Evolutionary conservation across 2,797 vertebrate species (phyloP), one percentile per base, ranked within the genome.

Genomic region (Argya squamiceps): DNA sequence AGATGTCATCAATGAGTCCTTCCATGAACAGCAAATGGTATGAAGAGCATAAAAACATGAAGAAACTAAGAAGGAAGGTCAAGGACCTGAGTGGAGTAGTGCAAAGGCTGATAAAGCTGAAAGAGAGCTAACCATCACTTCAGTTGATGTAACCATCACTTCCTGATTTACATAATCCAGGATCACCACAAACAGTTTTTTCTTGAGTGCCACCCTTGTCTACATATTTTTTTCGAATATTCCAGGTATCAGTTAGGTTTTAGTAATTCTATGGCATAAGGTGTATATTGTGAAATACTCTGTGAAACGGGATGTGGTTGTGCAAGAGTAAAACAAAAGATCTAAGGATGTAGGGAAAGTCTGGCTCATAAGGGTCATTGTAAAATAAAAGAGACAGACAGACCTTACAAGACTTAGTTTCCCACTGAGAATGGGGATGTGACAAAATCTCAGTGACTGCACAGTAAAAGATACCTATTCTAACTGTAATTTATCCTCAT

Each of bases 21-120:
- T 69, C 59, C 60, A 74, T 52, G 94, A 95, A 74, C 43, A 97
- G 56, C 94, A 98, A 89, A 96, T 81, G 71, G 62, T 50, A 22
- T 58, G 58, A 53, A 56, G 29, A 92, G 75, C 56, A 12, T 82
- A 88, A 95, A 94, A 73, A 95, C 22, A 76, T 58, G 47, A 93
- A 95, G 84, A 70, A 97, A 76, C 56, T 75, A 50, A 95, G 81
- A 77, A 36, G 55, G 88, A 96, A 94, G 63, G 53, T 62, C 80
- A 85, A 81, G 75, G 32, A 24, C 81, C 60, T 53, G 67, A 27
- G 20, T 23, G 29, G 46, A 95, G 18, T 15, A 30, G 6, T 10
- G 6, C n/a, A 69, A 60, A 92, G 39, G 29, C 12, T 84, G 67
- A 79, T 30, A 84, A 56, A 80, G 12, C 15, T 56, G 59, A 60